Evolutionary conservation across 2,888 invertebrate species (phyloP).

Genomic region (Lasioglossum lativentre): DNA sequence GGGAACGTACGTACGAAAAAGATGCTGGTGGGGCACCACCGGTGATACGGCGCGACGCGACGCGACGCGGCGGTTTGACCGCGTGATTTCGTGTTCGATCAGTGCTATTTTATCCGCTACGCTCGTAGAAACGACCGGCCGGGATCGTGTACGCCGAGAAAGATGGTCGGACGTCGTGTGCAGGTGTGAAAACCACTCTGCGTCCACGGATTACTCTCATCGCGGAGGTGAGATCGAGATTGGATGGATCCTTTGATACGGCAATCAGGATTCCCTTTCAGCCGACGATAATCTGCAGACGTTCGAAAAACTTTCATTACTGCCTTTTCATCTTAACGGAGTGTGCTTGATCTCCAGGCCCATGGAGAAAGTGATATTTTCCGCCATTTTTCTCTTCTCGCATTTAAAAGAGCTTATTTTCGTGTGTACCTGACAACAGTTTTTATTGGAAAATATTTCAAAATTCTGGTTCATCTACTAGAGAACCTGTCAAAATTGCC

Average conservation of each 20-base stretch:
- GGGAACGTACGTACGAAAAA: constrained; percentile 19
- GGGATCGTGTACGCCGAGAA: constrained; percentile 13
- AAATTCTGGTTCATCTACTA: no score
- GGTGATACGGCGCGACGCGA: constrained; percentile 6
- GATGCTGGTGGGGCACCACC: constrained; percentile 57
- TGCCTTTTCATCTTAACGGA: neutral
- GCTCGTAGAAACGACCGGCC: constrained; percentile 31
- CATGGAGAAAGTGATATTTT: neutral
- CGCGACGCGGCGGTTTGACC: constrained; percentile 47
- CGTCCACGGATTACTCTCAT: neutral
- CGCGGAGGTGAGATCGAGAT: constrained; percentile 30
- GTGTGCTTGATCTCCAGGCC: neutral
- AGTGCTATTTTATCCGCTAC: constrained; percentile 65
- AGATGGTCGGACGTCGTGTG: neutral
- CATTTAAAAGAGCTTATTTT: neutral
- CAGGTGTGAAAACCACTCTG: constrained; percentile 7
- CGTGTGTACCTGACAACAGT: neutral
- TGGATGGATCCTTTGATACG: constrained; percentile 10
- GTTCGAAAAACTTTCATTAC: neutral
- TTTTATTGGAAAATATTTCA: neutral
- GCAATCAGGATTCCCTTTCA: neutral
- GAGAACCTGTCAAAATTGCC: neutral
- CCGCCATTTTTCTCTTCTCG: neutral
- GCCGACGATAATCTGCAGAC: neutral
- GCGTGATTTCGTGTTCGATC: constrained; percentile 57